phyloP scores from a whole-genome alignment of 1,140 invertebrate species.

The Eupeodes corollae region DNA sequence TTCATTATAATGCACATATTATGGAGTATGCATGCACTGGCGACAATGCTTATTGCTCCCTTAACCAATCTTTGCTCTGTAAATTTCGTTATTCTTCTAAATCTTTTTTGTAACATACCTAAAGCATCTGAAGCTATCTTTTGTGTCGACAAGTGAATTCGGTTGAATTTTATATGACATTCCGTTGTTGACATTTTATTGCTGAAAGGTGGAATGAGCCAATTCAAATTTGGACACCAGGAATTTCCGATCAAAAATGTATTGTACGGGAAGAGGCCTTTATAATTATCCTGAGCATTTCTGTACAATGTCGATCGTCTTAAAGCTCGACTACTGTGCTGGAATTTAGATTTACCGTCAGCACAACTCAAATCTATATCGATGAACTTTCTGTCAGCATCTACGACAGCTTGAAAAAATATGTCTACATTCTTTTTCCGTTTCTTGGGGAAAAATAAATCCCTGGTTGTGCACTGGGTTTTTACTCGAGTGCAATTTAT shows the following conservation, averaged over 20 bases:
- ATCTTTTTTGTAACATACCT: no score
- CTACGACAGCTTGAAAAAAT: neutral
- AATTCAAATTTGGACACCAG: constrained; percentile 6
- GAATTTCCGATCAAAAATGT: constrained; percentile 8
- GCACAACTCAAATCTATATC: no score
- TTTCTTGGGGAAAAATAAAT: neutral
- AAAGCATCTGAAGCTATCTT: no score
- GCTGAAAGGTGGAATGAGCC: constrained; percentile 7
- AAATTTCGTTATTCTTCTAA: neutral
- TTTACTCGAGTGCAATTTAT: no score
- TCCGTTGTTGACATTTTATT: constrained; percentile 4
- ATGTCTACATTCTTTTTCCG: neutral
- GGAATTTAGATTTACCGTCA: neutral
- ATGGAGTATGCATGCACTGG: neutral
- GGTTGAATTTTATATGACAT: constrained; percentile 4
- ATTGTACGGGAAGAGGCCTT: constrained; percentile 1
- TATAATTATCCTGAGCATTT: neutral
- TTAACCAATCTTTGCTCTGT: neutral
- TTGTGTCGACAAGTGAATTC: neutral
- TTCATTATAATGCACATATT: constrained; percentile 2
- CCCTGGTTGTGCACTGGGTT: neutral
- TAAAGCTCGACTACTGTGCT: neutral
- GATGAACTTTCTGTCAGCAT: constrained; percentile 1
- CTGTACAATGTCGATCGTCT: constrained; percentile 3
- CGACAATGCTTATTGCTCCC: neutral